A percentile compares a stretch with the other conserved stretches of the same genome.
These are phyloP conservation scores for Bubalus kerabau DNA, from an alignment of 2,113 vertebrate genomes.

Conservation along the genomic window DNA sequence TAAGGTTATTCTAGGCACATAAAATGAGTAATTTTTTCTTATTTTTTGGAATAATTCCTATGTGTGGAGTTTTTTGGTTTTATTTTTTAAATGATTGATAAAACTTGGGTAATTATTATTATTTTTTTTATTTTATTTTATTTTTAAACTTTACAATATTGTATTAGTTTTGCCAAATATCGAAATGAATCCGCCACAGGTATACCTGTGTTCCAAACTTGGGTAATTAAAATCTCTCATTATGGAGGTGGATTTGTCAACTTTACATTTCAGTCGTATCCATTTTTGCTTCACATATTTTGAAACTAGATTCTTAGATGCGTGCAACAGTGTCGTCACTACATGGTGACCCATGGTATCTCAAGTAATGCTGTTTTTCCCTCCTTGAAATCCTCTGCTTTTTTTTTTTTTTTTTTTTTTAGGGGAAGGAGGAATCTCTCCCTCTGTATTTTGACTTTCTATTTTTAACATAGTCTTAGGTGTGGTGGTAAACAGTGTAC, in stretches of 20 bases:
- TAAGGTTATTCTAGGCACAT: neutral
- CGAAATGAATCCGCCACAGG: no score
- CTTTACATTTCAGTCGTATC: neutral
- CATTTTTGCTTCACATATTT: neutral
- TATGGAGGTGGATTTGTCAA: neutral
- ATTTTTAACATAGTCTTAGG: neutral
- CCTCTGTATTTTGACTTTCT: neutral
- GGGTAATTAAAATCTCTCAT: neutral
- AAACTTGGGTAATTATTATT: neutral
- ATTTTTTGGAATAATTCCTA: neutral
- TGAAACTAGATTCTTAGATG: neutral
- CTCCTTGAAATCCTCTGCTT: neutral
- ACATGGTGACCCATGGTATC: neutral
- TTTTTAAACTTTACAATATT: no score
- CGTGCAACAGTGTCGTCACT: neutral
- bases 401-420: neutral
- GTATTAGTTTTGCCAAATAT: no score
- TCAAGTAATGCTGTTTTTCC: neutral
- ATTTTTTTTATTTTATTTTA: no score
- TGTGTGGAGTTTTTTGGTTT: neutral
- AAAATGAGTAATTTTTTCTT: neutral
- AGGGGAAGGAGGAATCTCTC: neutral
- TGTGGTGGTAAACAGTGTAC: neutral
- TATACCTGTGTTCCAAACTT: neutral
- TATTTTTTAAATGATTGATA: neutral